phyloP scores from a whole-genome alignment of 2,113 vertebrate genomes.

The Xyrauchen texanus region DNA sequence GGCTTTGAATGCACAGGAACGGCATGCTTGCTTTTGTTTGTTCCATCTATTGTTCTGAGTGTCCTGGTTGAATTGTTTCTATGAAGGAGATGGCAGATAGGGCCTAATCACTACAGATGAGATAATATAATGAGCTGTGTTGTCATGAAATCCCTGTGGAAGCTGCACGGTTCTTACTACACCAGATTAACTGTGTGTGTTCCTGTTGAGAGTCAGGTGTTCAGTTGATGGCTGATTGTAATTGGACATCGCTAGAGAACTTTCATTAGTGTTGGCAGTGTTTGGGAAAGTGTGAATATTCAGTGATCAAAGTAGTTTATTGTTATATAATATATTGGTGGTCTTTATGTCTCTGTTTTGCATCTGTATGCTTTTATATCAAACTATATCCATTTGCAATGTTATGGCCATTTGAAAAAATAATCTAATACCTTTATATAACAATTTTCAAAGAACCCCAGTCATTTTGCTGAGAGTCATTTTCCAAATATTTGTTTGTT shows the following conservation, averaged over 20 bases:
- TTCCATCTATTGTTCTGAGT: slow-evolving; percentile 53
- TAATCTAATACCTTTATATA: background rate
- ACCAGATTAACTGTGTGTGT: slow-evolving; percentile 51
- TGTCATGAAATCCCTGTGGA: slow-evolving; percentile 70
- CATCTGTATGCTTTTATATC: background rate
- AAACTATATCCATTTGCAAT: slow-evolving; percentile 12
- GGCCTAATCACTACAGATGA: slow-evolving; percentile 79
- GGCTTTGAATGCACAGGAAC: background rate
- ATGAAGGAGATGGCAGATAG: slow-evolving; percentile 61
- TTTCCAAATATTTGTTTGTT: background rate
- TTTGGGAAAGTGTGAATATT: slow-evolving; percentile 21
- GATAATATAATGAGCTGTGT: slow-evolving; percentile 85
- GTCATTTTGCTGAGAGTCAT: background rate
- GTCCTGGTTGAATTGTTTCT: slow-evolving; percentile 51
- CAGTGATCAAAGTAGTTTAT: slow-evolving; percentile 1
- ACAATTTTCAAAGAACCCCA: background rate
- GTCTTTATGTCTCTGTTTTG: background rate
- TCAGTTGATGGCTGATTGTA: slow-evolving; percentile 63
- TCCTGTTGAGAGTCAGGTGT: slow-evolving; percentile 73
- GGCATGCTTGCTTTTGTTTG: slow-evolving; percentile 50
- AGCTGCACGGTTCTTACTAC: slow-evolving; percentile 52
- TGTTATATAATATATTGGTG: background rate
- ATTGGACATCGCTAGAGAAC: slow-evolving; percentile 65
- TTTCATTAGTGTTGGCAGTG: slow-evolving; percentile 64
- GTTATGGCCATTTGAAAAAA: background rate